Conservation (phyloP, 2,888 invertebrate species). For the Aleiodes leptofemur region DNA sequence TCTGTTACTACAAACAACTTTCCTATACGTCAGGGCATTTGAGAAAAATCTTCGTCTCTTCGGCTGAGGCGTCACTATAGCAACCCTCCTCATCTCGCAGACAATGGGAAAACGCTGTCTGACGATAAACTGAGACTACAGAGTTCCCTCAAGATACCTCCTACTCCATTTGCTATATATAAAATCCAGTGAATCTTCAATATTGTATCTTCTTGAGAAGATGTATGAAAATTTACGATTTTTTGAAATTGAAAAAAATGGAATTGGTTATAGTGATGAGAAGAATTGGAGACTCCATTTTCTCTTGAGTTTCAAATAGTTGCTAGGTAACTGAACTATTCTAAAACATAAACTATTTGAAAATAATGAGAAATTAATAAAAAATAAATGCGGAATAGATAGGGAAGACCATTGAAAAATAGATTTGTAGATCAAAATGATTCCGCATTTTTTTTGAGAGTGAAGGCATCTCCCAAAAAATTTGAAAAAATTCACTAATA, state of each 20-base stretch:
- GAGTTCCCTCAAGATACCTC: conserved; percentile 33
- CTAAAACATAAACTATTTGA: too few relatives aligned
- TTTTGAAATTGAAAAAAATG: background rate
- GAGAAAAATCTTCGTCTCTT: conserved; percentile 9
- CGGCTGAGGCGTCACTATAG: conserved; percentile 69
- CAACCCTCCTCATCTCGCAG: conserved; percentile 65
- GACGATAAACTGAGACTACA: conserved; percentile 43
- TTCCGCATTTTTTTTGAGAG: too few relatives aligned
- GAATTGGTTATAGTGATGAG: too few relatives aligned
- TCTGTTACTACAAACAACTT: conserved; percentile 47
- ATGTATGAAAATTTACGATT: background rate
- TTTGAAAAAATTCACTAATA: too few relatives aligned
- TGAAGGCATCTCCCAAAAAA: too few relatives aligned
- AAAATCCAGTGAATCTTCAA: conserved; percentile 15
- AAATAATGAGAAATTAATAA: too few relatives aligned
- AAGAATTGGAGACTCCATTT: too few relatives aligned
- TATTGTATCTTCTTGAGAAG: conserved; percentile 24
- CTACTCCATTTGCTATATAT: conserved; percentile 16
- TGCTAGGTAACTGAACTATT: too few relatives aligned
- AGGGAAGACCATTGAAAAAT: too few relatives aligned
- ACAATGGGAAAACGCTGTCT: conserved; percentile 60
- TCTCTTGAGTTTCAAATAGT: too few relatives aligned
- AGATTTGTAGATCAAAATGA: too few relatives aligned
- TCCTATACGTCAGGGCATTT: conserved; percentile 54
- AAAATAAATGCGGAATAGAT: too few relatives aligned